Base-by-base conservation (phyloP, 2,797 vertebrate genomes). In the Channallabes apus region DNA sequence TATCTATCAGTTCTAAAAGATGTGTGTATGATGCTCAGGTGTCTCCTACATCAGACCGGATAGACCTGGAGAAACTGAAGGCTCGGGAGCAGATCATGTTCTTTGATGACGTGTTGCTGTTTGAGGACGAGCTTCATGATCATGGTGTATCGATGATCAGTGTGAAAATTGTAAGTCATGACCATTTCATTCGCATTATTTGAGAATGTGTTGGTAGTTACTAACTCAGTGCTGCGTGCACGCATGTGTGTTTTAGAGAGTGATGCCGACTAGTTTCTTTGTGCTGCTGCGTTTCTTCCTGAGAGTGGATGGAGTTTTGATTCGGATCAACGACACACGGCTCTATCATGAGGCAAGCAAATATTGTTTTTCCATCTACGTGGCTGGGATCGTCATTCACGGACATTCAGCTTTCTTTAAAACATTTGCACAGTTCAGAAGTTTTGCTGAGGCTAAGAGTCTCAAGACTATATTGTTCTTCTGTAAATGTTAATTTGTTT, bases 181-280 rank as follows among this genome's bases (percentile, higher is more conserved):
- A n/a, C 38, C 38, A n/a, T 3, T 75, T 54, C 1, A 32, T 76
- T 75, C n/a, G 69, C 38, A 14, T 54, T 54, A 54, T 54, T 54
- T 54, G 12, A 54, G 51, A 51, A 51, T 51, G 46, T 54, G 12
- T 6, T 27, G 51, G 18, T 29, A 32, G 56, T 76, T 56, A 32
- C 2, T 56, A 32, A 65, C 61, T 62, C 32, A 0, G 32, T 38
- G 3, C 54, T 32, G 4, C 62, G 6, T 46, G 51, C 12, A 14
- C 51, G 51, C 51, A 54, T 27, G 24, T 82, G 22, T 56, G 58
- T 71, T 90, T 58, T 93, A 99, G 98, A 96, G 98, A 92, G 98
- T 99, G 87, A 99, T 99, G 98, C 98, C 98, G 88, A 97, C 97
- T 82, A 97, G 97, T 84, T 99, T 99, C 92, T 99, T 99, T 91